Evolutionary conservation across 2,113 vertebrate species (phyloP), one percentile per base, ranked within the genome.

Genomic region (Phoxinus phoxinus): DNA sequence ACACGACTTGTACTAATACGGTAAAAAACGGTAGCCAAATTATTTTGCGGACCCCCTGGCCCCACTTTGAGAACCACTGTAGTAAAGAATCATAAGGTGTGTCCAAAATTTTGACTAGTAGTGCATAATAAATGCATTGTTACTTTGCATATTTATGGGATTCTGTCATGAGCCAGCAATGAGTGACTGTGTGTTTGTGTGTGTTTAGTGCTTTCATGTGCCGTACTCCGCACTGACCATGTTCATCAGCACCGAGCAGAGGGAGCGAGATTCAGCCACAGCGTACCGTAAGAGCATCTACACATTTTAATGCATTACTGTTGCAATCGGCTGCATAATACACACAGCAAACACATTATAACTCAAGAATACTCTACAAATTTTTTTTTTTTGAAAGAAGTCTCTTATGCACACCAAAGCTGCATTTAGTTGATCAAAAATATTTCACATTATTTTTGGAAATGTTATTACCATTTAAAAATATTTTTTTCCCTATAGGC

Each of bases 211-310:
- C 81, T 99, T 98, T 92, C 98, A 99, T 0, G 98, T 99, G 84
- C 98, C 98, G 6, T 99, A 99, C 93, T 99, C 98, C 0, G 96
- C 97, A 0, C 96, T 99, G 84, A 99, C 98, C 88, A 99, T 99
- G 98, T 99, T 99, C 93, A 98, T 99, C 94, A 99, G 95, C 94
- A 94, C 88, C 0, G 95, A 98, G 81, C 98, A 99, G 93, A 96
- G 96, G 0, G 98, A 99, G 90, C 92, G 98, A 25, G 98, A 99
- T 89, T 99, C 97, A 0, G 97, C 97, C 91, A 99, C 97, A 0
- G 97, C 97, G 10, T 99, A 99, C 67, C 96, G 98, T 99, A 92
- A 94, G 97, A 92, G 8, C 56, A 35, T 23, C 11, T 12, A 30
- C 46, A 23, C 21, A 9, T 25, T 81, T 27, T 27, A 6, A 46